Conservation (phyloP, 2,797 vertebrate species). For the Allobates femoralis region DNA sequence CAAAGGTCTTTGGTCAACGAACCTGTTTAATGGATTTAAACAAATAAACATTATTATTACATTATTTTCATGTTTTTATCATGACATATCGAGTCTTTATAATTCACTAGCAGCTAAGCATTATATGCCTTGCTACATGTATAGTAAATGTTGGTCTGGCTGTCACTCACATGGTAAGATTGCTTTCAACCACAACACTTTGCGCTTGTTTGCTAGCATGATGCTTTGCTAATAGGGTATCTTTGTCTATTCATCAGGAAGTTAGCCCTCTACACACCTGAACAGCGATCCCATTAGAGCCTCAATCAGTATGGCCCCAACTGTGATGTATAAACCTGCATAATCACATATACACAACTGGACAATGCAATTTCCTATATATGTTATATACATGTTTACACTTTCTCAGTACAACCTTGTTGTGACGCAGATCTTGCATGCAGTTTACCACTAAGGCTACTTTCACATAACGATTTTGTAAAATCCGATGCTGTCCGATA, state of each 20-base stretch:
- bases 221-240: conserved; percentile 23
- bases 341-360: conserved; percentile 42
- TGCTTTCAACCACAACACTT: neutral
- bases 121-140: too few species aligned
- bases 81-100: neutral
- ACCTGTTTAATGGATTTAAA: neutral
- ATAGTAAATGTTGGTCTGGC: neutral
- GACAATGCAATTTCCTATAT: conserved; percentile 41
- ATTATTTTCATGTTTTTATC: neutral
- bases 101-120: neutral
- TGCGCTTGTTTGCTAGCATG: conserved; percentile 8
- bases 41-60: neutral
- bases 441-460: too few species aligned
- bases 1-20: neutral
- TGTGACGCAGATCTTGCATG: too few species aligned
- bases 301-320: conserved; percentile 50
- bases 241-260: conserved; percentile 54
- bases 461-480: too few species aligned
- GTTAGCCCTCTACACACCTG: conserved; percentile 47
- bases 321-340: conserved; percentile 45
- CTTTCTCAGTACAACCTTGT: conserved; percentile 3
- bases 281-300: conserved; percentile 51
- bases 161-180: neutral
- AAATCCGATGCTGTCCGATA: too few species aligned
- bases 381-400: conserved; percentile 47